Evolutionary conservation across 2,797 vertebrate species (phyloP).

Genomic region (Propithecus perrieri): DNA sequence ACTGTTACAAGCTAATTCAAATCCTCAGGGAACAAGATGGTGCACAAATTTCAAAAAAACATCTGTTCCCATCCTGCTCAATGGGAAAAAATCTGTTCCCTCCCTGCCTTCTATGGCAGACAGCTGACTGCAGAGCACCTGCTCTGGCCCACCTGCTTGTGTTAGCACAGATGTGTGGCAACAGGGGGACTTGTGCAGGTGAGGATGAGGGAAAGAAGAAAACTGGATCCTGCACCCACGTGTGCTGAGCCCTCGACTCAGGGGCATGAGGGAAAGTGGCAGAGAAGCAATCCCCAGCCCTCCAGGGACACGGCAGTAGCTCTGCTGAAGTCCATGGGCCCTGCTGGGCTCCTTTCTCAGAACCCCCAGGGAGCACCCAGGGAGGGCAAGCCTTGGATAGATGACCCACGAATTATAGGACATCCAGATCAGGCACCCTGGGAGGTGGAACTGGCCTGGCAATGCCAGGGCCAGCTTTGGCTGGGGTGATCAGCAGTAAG

Average conservation of each 20-base stretch:
- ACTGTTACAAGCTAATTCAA: not conserved
- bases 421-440: not conserved
- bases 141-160: too few relatives aligned
- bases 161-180: not conserved
- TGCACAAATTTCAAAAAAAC: not conserved
- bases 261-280: not conserved
- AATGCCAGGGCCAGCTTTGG: not conserved
- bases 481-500: not conserved
- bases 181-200: not conserved
- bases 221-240: fast-evolving
- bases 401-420: not conserved
- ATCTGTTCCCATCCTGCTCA: not conserved
- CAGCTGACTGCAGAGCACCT: not conserved
- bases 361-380: not conserved
- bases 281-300: not conserved
- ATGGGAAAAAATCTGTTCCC: not conserved
- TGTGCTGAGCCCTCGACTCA: too few relatives aligned
- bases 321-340: not conserved
- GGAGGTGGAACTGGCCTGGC: not conserved
- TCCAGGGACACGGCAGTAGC: not conserved
- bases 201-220: not conserved
- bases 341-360: not conserved
- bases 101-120: not conserved
- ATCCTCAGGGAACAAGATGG: not conserved
- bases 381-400: not conserved